Percentiles rank a stretch among this genome's conserved stretches.
Conservation (phyloP, 2,888 invertebrate species). For the Formica aserva region DNA sequence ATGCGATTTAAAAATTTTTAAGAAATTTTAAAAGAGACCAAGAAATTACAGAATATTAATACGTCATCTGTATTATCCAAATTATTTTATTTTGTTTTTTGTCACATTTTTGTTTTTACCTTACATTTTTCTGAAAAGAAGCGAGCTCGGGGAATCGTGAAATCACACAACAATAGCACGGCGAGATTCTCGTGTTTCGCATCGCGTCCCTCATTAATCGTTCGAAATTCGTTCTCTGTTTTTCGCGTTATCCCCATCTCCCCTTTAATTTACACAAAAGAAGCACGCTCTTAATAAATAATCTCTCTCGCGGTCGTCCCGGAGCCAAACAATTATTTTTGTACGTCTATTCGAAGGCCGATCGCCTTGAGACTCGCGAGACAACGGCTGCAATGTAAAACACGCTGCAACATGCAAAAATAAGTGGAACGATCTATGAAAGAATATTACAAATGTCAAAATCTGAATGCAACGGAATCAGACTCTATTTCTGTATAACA, state of each 20-base stretch:
- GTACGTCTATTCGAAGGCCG: constrained; percentile 38
- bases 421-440: constrained; percentile 3
- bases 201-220: constrained; percentile 12
- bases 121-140: not conserved
- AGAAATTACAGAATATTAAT: not conserved
- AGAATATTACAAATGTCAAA: not conserved
- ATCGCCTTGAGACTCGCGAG: constrained; percentile 31
- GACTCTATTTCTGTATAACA: not conserved
- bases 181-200: constrained; percentile 39
- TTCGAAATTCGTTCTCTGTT: not conserved
- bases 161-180: constrained; percentile 26
- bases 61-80: not conserved
- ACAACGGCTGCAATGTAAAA: not conserved
- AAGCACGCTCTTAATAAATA: constrained; percentile 36
- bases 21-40: not conserved
- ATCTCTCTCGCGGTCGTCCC: not conserved
- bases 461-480: not conserved
- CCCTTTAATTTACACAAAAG: constrained; percentile 2
- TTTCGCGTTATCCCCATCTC: not conserved
- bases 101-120: not conserved
- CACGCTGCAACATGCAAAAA: constrained; percentile 6
- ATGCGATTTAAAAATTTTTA: not conserved
- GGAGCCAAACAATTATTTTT: constrained; percentile 40
- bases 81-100: not conserved
- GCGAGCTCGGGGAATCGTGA: constrained; percentile 13